A percentile compares a stretch with the other conserved stretches of the same genome.
Evolutionary conservation across 2,113 vertebrate genomes (phyloP).

Genomic region (Irena cyanogastra): DNA sequence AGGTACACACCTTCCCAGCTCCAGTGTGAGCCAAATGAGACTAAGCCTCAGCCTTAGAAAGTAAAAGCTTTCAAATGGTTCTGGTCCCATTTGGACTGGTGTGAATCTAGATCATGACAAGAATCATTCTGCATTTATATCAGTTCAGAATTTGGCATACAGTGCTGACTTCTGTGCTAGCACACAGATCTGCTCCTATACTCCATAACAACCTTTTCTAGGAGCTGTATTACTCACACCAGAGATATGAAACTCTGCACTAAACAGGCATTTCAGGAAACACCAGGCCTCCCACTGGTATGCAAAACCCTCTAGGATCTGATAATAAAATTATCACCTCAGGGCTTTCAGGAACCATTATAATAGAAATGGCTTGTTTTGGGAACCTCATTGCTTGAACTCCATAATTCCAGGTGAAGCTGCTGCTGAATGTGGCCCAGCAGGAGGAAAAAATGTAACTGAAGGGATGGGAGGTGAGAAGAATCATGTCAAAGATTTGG

Average conservation of each 20-base stretch:
- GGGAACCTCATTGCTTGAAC: neutral
- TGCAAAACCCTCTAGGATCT: neutral
- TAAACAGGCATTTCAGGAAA: constrained; percentile 35
- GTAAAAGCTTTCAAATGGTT: neutral
- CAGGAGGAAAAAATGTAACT: constrained; percentile 45
- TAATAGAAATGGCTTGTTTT: neutral
- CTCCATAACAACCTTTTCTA: neutral
- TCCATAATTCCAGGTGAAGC: constrained; percentile 27
- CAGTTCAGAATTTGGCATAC: neutral
- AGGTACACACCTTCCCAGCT: neutral
- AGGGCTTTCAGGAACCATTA: neutral
- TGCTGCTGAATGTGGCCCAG: constrained; percentile 1
- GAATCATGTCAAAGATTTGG: neutral
- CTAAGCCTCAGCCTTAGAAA: neutral
- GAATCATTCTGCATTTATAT: neutral
- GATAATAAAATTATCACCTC: neutral
- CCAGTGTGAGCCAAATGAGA: neutral
- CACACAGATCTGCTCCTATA: neutral
- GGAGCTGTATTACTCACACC: neutral
- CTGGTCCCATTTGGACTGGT: neutral
- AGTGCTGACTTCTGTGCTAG: neutral
- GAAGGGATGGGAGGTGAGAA: constrained; percentile 32
- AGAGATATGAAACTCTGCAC: neutral
- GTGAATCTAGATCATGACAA: neutral
- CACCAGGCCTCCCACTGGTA: neutral